Evolutionary conservation across 2,797 vertebrate genomes (phyloP).

Genomic region (Lepilemur ruficaudatus): DNA sequence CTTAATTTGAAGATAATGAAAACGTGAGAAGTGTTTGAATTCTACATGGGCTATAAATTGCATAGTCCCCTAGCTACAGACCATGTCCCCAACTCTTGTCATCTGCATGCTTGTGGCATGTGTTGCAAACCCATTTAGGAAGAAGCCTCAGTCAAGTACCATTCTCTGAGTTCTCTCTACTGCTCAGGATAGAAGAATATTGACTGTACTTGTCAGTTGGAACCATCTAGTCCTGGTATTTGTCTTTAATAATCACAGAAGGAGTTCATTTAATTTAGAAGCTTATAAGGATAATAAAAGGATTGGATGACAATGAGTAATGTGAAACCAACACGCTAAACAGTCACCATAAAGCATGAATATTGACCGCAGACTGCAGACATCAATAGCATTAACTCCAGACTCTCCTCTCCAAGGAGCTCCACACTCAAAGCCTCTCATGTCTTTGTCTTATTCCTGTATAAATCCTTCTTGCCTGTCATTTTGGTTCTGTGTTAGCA

Average conservation of each 20-base stretch:
- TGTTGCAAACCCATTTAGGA: not conserved
- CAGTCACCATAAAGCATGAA: not conserved
- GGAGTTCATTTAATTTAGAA: not conserved
- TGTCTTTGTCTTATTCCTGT: not conserved
- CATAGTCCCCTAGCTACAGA: not conserved
- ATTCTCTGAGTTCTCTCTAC: not conserved
- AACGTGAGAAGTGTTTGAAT: not conserved
- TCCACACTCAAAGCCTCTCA: not conserved
- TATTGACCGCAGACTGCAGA: not conserved
- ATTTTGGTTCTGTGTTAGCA: not conserved
- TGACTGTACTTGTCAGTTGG: not conserved
- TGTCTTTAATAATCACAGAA: not conserved
- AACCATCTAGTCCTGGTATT: not conserved
- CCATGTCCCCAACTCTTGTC: not conserved
- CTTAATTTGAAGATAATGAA: not conserved
- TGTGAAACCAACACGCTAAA: not conserved
- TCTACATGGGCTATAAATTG: not conserved
- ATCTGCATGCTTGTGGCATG: not conserved
- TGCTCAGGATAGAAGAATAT: not conserved
- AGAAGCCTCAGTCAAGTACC: not conserved
- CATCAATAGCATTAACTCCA: not conserved
- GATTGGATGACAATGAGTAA: not conserved
- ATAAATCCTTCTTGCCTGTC: not conserved
- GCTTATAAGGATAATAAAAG: not conserved
- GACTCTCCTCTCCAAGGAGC: not conserved